Conservation (phyloP, 1,140 invertebrate species). For the Heliconius himera region DNA sequence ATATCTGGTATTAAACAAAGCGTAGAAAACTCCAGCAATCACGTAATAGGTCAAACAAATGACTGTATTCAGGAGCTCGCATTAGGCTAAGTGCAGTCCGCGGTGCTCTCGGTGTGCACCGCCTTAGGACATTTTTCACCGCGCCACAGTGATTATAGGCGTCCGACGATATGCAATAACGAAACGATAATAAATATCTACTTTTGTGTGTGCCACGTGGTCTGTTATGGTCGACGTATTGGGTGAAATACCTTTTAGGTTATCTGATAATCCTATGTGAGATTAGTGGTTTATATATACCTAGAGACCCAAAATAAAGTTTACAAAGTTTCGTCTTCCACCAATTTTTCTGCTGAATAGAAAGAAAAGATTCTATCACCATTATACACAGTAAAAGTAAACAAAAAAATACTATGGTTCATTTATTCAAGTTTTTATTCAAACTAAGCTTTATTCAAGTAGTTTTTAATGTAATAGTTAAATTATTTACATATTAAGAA, state of each 20-base stretch:
- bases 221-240: conserved; percentile 33
- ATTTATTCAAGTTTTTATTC: too few species aligned
- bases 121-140: conserved; percentile 69
- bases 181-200: conserved; percentile 66
- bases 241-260: neutral
- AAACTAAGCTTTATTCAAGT: too few species aligned
- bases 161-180: conserved; percentile 65
- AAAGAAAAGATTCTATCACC: too few species aligned
- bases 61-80: conserved; percentile 17
- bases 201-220: conserved; percentile 55
- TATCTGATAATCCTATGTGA: neutral
- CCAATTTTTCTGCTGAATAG: too few species aligned
- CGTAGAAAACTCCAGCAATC: conserved; percentile 20
- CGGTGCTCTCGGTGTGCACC: conserved; percentile 23
- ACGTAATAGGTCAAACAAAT: conserved; percentile 29
- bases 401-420: too few species aligned
- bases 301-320: too few species aligned
- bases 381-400: too few species aligned
- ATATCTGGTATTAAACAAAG: conserved; percentile 16
- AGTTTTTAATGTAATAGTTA: too few species aligned
- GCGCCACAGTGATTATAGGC: conserved; percentile 59
- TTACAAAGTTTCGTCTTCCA: too few species aligned
- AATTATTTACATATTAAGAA: neutral
- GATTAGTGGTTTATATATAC: too few species aligned
- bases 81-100: conserved; percentile 39